Conservation (phyloP, 2,113 vertebrate genomes). For the Zapornia atra region DNA sequence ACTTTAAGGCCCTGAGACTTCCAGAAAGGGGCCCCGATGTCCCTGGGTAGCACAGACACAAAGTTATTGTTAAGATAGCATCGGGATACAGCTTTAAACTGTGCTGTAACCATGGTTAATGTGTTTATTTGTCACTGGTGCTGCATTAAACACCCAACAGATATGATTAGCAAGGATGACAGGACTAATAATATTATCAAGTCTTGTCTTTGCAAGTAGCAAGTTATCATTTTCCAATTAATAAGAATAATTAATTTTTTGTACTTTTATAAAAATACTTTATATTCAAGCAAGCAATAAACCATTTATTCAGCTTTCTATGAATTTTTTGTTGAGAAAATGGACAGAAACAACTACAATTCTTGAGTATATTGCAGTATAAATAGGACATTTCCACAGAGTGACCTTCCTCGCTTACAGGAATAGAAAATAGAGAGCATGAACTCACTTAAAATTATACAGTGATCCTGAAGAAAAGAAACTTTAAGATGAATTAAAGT, state of each 20-base stretch:
- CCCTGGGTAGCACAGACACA: not conserved
- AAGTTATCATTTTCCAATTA: not conserved
- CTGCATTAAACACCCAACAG: not conserved
- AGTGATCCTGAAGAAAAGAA: not conserved
- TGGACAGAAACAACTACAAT: not conserved
- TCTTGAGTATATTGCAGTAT: not conserved
- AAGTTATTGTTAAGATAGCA: not conserved
- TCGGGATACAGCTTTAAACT: not conserved
- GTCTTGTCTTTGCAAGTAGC: not conserved
- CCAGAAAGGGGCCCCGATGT: not conserved
- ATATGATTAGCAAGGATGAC: not conserved
- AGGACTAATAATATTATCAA: not conserved
- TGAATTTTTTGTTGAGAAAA: not conserved
- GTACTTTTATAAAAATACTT: not conserved
- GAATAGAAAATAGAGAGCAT: not conserved
- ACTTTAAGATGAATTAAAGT: not conserved
- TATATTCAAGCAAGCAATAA: not conserved
- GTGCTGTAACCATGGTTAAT: rapidly evolving
- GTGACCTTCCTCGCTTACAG: not conserved
- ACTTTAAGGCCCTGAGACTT: not conserved
- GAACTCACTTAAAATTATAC: not conserved
- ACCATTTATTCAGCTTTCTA: not conserved
- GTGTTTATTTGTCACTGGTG: not conserved
- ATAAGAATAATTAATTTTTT: not conserved
- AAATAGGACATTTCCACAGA: not conserved